A percentile compares a stretch with the other conserved stretches of the same genome.
Conservation (phyloP, 2,888 invertebrate genomes). For the Parochlus steinenii region DNA sequence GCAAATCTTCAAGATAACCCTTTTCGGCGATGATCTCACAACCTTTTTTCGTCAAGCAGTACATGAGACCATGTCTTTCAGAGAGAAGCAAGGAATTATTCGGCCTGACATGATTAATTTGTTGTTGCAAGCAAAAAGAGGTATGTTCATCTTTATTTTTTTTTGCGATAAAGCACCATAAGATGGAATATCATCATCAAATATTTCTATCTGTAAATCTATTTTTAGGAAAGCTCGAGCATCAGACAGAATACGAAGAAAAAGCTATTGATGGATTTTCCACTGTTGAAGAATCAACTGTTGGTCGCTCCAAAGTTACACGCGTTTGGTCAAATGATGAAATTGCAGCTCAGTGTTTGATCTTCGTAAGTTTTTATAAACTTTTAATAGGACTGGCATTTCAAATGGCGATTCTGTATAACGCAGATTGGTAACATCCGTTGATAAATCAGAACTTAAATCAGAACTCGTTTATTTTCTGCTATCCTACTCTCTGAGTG, state of each 20-base stretch:
- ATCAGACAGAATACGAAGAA: constrained; percentile 20
- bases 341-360: constrained; percentile 37
- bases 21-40: constrained; percentile 17
- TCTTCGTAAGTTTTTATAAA: too few relatives aligned
- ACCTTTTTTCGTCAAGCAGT: constrained; percentile 8
- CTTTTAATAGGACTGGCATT: too few relatives aligned
- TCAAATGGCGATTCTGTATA: too few relatives aligned
- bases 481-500: too few relatives aligned
- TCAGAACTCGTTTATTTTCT: too few relatives aligned
- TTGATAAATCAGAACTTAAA: too few relatives aligned
- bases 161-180: too few relatives aligned
- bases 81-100: constrained; percentile 18
- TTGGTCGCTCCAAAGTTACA: constrained; percentile 15
- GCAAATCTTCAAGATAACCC: constrained; percentile 16
- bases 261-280: constrained; percentile 26
- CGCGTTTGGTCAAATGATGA: constrained; percentile 31
- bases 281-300: constrained; percentile 29
- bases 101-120: constrained; percentile 21
- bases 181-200: too few relatives aligned
- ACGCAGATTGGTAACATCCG: too few relatives aligned
- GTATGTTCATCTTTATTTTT: constrained; percentile 15
- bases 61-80: constrained; percentile 13
- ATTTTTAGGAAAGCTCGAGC: constrained; percentile 12
- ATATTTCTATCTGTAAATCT: too few relatives aligned
- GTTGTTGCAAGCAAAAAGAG: constrained; percentile 23